Conservation (phyloP, 2,888 invertebrate species). For the Eilema griseolum region DNA sequence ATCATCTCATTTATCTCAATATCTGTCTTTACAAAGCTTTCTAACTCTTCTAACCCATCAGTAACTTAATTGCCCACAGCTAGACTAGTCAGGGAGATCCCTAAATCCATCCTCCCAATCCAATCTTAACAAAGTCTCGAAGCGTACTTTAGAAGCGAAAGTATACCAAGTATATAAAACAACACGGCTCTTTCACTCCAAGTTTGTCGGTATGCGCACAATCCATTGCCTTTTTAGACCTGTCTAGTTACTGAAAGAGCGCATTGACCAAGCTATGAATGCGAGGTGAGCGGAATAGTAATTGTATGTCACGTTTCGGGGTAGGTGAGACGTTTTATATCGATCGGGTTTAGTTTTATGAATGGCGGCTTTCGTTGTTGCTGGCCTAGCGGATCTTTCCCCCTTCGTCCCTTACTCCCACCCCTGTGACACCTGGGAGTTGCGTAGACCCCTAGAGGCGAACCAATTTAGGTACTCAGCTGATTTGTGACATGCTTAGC, state of each 20-base stretch:
- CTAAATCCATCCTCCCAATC: conserved; percentile 41
- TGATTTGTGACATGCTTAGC: conserved; percentile 68
- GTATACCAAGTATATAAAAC: conserved; percentile 48
- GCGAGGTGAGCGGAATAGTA: conserved; percentile 34
- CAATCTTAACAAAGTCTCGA: conserved; percentile 47
- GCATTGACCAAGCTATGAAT: conserved; percentile 55
- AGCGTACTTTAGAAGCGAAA: conserved; percentile 49
- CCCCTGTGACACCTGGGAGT: conserved; percentile 49
- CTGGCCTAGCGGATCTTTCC: conserved; percentile 23
- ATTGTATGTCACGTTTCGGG: conserved; percentile 51
- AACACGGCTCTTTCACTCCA: conserved; percentile 39
- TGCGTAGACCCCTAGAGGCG: conserved; percentile 44
- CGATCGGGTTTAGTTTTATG: conserved; percentile 82
- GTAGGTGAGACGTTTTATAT: conserved; percentile 72
- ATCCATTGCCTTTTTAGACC: conserved; percentile 55
- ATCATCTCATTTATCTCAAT: conserved; percentile 30
- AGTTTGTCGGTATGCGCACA: conserved; percentile 28
- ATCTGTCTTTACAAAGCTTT: conserved; percentile 24
- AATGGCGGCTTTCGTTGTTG: conserved; percentile 70
- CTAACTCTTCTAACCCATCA: conserved; percentile 24
- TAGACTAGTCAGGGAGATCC: conserved; percentile 32
- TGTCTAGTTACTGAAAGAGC: conserved; percentile 28
- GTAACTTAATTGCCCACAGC: conserved; percentile 41
- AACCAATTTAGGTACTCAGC: conserved; percentile 63
- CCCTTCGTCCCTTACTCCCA: conserved; percentile 31